A percentile compares a stretch with the other conserved stretches of the same genome.
phyloP scores from a whole-genome alignment of 1,140 invertebrate species.

The Ladona fulva region DNA sequence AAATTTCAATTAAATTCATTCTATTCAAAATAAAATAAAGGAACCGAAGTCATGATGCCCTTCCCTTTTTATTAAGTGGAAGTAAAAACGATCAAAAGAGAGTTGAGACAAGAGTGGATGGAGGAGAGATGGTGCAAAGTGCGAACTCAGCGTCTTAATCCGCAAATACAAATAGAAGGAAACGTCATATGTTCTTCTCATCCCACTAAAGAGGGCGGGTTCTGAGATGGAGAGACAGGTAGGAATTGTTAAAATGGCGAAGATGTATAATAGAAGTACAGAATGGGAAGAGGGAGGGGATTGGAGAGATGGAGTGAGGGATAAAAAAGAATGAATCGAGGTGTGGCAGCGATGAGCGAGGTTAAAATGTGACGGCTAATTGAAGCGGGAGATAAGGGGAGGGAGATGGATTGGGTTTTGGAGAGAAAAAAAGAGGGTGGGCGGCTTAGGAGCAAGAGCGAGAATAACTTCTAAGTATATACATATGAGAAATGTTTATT shows the following conservation, averaged over 20 bases:
- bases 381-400: background rate
- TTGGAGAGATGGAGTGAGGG: background rate
- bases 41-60: too few species aligned
- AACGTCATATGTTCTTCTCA: background rate
- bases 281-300: background rate
- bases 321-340: background rate
- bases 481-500: too few species aligned
- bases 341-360: background rate
- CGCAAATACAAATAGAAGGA: slow-evolving; percentile 1
- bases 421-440: too few species aligned
- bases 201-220: background rate
- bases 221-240: background rate
- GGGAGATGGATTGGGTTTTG: background rate
- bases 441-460: too few species aligned
- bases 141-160: background rate
- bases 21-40: too few species aligned
- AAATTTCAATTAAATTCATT: too few species aligned
- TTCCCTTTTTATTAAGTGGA: too few species aligned
- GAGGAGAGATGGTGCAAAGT: background rate
- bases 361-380: background rate
- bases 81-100: too few species aligned
- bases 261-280: background rate
- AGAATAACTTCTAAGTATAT: too few species aligned
- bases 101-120: too few species aligned
- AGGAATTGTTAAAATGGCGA: background rate